A percentile compares a stretch with the other conserved stretches of the same genome.
Conservation (phyloP, 2,113 vertebrate species). For the Rhea pennata region DNA sequence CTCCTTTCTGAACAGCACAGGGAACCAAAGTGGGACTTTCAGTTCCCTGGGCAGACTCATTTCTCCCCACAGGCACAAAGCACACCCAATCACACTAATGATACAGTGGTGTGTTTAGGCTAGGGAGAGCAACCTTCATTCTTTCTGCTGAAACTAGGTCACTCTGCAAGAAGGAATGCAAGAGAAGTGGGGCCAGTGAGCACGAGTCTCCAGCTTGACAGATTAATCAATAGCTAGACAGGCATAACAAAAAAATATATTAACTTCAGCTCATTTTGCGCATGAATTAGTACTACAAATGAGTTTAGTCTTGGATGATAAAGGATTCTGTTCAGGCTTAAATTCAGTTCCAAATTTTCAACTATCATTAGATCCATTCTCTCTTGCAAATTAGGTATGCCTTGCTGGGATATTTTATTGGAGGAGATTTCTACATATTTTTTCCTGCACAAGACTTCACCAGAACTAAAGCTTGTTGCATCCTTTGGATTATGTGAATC, state of each 20-base stretch:
- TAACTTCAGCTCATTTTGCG: not conserved
- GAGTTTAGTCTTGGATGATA: not conserved
- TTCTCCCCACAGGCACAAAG: not conserved
- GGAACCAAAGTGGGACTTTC: not conserved
- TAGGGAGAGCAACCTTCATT: not conserved
- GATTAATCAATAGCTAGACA: not conserved
- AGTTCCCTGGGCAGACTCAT: accelerated
- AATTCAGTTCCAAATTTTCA: not conserved
- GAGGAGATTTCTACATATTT: not conserved
- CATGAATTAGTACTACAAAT: not conserved
- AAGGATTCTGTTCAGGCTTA: not conserved
- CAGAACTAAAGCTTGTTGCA: not conserved
- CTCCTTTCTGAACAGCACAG: not conserved
- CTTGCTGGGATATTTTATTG: not conserved
- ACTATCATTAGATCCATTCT: not conserved
- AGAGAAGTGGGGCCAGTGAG: not conserved
- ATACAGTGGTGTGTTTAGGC: not conserved
- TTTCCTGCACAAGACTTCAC: not conserved
- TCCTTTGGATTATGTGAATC: not conserved
- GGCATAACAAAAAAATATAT: not conserved
- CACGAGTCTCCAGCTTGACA: not conserved
- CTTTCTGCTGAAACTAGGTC: not conserved
- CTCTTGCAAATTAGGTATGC: not conserved
- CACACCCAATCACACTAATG: no score
- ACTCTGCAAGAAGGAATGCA: not conserved